These are phyloP conservation scores for Dermochelys coriacea DNA, from an alignment of 2,797 vertebrate genomes.

Conservation along the genomic window DNA sequence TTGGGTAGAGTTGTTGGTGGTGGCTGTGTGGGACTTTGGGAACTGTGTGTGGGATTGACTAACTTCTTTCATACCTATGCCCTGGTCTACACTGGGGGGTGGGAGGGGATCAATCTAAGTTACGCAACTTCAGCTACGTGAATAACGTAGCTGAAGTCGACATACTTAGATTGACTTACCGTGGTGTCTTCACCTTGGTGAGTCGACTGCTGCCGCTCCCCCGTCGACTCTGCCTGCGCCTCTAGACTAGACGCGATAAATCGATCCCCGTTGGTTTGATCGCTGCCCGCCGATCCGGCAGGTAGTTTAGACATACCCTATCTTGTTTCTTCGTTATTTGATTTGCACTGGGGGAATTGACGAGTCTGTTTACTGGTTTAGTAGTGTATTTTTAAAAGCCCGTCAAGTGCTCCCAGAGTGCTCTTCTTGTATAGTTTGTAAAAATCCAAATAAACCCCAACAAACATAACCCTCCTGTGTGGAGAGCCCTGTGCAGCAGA, in stretches of 20 bases:
- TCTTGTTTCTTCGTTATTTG: neutral
- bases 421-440: constrained; percentile 7
- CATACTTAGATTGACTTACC: too few relatives aligned
- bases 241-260: too few relatives aligned
- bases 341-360: neutral
- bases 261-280: too few relatives aligned
- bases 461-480: neutral
- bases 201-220: too few relatives aligned
- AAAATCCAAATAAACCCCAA: neutral
- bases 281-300: too few relatives aligned
- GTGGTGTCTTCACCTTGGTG: too few relatives aligned
- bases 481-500: neutral
- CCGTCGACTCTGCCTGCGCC: too few relatives aligned
- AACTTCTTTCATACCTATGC: neutral
- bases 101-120: too few relatives aligned
- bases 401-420: neutral
- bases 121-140: too few relatives aligned
- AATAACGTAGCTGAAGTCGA: too few relatives aligned
- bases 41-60: neutral
- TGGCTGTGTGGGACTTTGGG: neutral
- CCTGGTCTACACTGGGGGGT: too few relatives aligned
- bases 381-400: neutral
- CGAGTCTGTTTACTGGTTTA: neutral
- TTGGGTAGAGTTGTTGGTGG: neutral
- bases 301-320: too few relatives aligned